Evolutionary conservation across 2,113 vertebrate genomes (phyloP).

Genomic region (Orycteropus afer): DNA sequence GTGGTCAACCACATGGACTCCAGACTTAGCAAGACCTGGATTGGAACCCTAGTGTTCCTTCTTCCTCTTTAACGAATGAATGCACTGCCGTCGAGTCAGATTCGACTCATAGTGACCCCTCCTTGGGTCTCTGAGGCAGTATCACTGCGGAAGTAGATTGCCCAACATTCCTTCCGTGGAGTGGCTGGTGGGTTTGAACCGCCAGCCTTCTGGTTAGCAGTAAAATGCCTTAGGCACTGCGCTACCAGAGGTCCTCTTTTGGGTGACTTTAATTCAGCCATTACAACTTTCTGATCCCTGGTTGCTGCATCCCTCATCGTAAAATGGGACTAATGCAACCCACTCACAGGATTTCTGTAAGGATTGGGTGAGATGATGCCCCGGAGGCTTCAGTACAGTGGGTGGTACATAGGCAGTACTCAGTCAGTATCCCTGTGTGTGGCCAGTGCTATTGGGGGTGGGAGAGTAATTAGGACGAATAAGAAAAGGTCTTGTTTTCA

Average conservation of each 20-base stretch:
- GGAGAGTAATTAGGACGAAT: background rate
- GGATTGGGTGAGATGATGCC: background rate
- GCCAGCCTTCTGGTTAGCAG: no score
- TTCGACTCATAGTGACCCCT: no score
- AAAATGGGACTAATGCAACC: background rate
- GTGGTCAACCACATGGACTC: background rate
- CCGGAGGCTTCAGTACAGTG: fast-evolving
- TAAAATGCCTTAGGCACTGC: no score
- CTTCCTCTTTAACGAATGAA: no score
- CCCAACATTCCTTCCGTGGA: no score
- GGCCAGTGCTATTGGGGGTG: background rate
- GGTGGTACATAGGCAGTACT: background rate
- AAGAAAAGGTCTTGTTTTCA: background rate
- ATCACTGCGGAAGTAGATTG: no score
- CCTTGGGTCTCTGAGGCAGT: no score
- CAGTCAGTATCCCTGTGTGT: background rate
- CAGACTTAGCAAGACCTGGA: background rate
- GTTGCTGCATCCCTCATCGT: background rate
- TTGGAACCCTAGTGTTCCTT: background rate
- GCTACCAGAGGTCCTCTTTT: no score
- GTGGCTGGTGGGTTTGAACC: no score
- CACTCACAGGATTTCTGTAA: background rate
- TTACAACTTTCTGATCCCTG: background rate
- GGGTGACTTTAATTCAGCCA: background rate
- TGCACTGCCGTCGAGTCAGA: no score